Percentiles rank a stretch among this genome's conserved stretches.
Conservation (phyloP, 1,140 invertebrate genomes). For the Melipona quadrifasciata region DNA sequence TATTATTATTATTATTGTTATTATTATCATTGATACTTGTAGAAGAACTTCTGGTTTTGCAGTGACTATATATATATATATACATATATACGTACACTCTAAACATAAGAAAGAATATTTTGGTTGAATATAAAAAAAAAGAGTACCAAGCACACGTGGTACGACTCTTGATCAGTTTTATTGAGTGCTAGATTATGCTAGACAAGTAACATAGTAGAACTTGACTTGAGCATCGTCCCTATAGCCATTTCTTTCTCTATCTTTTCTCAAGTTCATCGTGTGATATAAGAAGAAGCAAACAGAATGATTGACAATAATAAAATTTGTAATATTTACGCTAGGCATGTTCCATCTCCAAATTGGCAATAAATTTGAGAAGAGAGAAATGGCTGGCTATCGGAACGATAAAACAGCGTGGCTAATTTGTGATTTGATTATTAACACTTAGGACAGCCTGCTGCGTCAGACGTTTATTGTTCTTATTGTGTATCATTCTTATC, state of each 20-base stretch:
- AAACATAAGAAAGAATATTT: conserved; percentile 34
- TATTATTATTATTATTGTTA: neutral
- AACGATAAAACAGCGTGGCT: conserved; percentile 57
- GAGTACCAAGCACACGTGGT: conserved; percentile 50
- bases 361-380: conserved; percentile 15
- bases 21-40: conserved; percentile 53
- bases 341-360: neutral
- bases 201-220: conserved; percentile 68
- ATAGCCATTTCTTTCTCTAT: conserved; percentile 32
- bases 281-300: neutral
- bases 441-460: conserved; percentile 67
- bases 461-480: conserved; percentile 62
- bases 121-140: conserved; percentile 10
- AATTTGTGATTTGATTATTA: conserved; percentile 65
- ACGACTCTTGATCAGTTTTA: conserved; percentile 57
- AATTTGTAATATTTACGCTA: neutral
- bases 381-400: conserved; percentile 41
- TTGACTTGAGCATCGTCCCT: conserved; percentile 56
- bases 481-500: conserved; percentile 62
- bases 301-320: neutral
- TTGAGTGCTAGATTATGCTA: conserved; percentile 69
- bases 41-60: conserved; percentile 59
- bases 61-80: conserved; percentile 44
- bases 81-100: neutral
- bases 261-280: neutral